phyloP scores from a whole-genome alignment of 1,140 invertebrate genomes.

The Magallana ariakensis region DNA sequence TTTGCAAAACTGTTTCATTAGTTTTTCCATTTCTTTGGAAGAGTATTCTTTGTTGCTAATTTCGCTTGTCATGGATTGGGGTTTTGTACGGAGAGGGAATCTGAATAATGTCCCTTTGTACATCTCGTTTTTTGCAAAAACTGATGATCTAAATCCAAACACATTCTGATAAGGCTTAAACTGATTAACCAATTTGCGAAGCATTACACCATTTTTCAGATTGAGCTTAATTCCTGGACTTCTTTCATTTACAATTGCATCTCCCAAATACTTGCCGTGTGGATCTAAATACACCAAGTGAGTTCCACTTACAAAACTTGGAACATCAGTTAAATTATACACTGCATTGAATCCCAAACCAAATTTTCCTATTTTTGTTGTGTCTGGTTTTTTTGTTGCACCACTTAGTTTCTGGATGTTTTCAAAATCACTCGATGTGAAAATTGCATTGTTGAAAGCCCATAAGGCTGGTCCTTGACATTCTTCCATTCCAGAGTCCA shows the following conservation, averaged over 20 bases:
- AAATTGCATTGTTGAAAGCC: constrained; percentile 73
- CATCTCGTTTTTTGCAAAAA: constrained; percentile 68
- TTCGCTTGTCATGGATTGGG: constrained; percentile 66
- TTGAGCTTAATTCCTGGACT: constrained; percentile 63
- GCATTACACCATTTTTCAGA: constrained; percentile 58
- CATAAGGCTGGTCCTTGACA: constrained; percentile 76
- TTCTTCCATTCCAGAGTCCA: constrained; percentile 70
- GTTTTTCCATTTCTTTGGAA: constrained; percentile 57
- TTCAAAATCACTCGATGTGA: constrained; percentile 71
- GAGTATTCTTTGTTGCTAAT: constrained; percentile 70
- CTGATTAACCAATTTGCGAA: constrained; percentile 58
- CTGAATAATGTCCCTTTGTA: constrained; percentile 73
- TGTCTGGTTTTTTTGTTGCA: constrained; percentile 70
- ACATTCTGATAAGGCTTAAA: constrained; percentile 9
- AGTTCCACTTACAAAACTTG: constrained; percentile 73
- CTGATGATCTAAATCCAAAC: constrained; percentile 53
- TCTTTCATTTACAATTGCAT: constrained; percentile 41
- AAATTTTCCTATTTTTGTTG: constrained; percentile 74
- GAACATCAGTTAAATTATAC: constrained; percentile 78
- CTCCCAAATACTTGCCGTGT: constrained; percentile 70
- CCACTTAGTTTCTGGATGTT: constrained; percentile 72
- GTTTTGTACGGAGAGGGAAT: constrained; percentile 69
- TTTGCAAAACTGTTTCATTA: constrained; percentile 65
- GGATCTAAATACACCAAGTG: constrained; percentile 77
- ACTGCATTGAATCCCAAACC: constrained; percentile 77